phyloP scores from a whole-genome alignment of 2,797 vertebrate species.

The Babyrousa celebensis region DNA sequence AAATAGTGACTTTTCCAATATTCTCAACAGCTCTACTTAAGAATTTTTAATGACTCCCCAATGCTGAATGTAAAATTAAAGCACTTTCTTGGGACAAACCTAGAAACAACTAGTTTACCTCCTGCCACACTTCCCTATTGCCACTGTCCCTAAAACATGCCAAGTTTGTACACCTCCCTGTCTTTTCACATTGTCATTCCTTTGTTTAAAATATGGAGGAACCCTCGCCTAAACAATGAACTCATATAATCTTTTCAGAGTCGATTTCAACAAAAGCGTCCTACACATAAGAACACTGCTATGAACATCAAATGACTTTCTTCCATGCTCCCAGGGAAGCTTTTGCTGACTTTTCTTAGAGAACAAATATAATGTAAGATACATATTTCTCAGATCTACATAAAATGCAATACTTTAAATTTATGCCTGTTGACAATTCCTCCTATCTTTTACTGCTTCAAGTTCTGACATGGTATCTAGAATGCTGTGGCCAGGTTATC shows the following conservation, averaged over 20 bases:
- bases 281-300: constrained; percentile 18
- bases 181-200: not conserved
- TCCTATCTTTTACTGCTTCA: constrained; percentile 17
- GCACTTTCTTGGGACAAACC: not conserved
- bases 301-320: not conserved
- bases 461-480: not conserved
- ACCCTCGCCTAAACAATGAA: constrained; percentile 11
- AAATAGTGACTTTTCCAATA: not conserved
- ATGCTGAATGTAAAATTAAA: constrained; percentile 6
- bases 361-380: not conserved
- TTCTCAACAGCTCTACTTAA: not conserved
- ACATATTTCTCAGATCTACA: constrained; percentile 28
- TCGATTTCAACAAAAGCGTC: not conserved
- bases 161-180: not conserved
- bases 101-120: not conserved
- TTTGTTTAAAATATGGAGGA: not conserved
- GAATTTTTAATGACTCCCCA: not conserved
- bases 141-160: not conserved
- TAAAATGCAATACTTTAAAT: not conserved
- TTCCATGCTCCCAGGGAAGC: not conserved
- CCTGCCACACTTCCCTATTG: not conserved
- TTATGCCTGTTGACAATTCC: not conserved
- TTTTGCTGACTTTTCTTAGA: not conserved
- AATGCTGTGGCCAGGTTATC: not conserved
- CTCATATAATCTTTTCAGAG: not conserved